Conservation (phyloP, 1,140 invertebrate species). For the Habropoda laboriosa region DNA sequence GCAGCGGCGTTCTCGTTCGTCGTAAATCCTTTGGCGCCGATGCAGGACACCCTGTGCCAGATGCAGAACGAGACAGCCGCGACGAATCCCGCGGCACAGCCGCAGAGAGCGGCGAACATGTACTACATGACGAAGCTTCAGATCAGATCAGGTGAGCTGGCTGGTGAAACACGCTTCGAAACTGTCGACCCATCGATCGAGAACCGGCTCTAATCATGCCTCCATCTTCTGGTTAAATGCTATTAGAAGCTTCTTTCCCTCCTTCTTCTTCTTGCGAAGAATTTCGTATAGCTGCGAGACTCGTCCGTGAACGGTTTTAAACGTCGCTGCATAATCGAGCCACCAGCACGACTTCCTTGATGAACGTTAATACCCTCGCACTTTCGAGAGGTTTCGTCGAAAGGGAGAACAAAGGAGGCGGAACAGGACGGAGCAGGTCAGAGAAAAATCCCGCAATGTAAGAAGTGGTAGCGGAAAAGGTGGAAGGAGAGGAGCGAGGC, state of each 20-base stretch:
- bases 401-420: not conserved
- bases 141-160: conserved; percentile 88
- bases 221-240: not conserved
- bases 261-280: not conserved
- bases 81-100: conserved; percentile 91
- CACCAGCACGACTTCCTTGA: conserved; percentile 25
- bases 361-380: conserved; percentile 22
- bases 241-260: not conserved
- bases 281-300: not conserved
- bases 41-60: conserved; percentile 95
- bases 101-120: conserved; percentile 92
- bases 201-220: too few species aligned
- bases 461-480: not conserved
- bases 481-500: not conserved
- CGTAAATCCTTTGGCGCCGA: conserved; percentile 93
- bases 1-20: conserved; percentile 96
- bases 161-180: not conserved
- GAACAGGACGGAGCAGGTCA: not conserved
- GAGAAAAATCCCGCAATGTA: not conserved
- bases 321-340: not conserved
- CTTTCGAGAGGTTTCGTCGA: not conserved
- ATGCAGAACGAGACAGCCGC: conserved; percentile 96
- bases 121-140: conserved; percentile 98
- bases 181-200: not conserved
- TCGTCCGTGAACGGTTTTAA: not conserved